Percentiles rank a stretch among this genome's conserved stretches.
Evolutionary conservation across 2,797 vertebrate species (phyloP).

Genomic region (Spinibarbus caldwelli): DNA sequence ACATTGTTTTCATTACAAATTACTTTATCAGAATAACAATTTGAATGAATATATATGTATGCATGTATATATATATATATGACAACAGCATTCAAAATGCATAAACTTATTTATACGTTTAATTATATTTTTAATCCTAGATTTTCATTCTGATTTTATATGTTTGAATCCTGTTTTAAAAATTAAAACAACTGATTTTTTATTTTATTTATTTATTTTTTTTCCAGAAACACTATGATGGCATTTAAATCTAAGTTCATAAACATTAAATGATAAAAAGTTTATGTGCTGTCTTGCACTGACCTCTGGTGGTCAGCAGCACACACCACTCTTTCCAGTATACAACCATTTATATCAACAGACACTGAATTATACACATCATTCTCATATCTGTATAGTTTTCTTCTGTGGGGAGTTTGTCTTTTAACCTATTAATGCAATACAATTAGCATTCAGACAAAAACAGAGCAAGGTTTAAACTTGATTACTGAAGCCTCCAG

Average conservation of each 20-base stretch:
- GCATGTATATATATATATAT: no score
- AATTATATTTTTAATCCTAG: no score
- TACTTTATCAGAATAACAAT: no score
- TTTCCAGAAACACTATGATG: background rate
- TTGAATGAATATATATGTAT: no score
- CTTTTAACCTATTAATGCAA: slow-evolving; percentile 7
- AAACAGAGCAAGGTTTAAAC: slow-evolving; percentile 11
- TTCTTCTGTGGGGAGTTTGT: background rate
- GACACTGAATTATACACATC: background rate
- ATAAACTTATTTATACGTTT: no score
- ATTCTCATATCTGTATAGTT: background rate
- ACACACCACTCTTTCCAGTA: background rate
- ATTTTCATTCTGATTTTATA: no score
- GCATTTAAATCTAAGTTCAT: background rate
- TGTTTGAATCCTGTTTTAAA: background rate
- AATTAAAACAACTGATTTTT: background rate
- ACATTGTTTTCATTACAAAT: background rate
- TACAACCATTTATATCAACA: background rate
- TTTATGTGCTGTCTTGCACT: background rate
- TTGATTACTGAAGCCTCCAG: slow-evolving; percentile 18
- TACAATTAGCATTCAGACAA: background rate
- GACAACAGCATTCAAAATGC: no score
- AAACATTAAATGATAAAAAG: background rate
- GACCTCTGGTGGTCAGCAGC: slow-evolving; percentile 33
- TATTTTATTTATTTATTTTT: no score